Evolutionary conservation across 2,888 invertebrate genomes (phyloP).

Genomic region (Cephus pulcher): DNA sequence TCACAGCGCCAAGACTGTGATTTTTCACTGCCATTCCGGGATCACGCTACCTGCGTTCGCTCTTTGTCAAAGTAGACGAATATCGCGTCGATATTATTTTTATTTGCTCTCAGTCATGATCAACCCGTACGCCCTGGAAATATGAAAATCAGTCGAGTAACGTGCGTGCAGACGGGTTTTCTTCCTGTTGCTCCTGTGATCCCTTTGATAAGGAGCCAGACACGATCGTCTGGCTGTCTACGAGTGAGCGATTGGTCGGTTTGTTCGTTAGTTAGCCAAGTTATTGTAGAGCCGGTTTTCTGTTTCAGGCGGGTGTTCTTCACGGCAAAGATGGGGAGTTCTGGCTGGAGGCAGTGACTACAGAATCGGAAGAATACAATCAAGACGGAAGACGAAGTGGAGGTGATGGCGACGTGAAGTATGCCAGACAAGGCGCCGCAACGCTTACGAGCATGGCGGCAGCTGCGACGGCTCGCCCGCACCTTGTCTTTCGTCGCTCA

Average conservation of each 20-base stretch:
- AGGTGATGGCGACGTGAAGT: slow-evolving; percentile 20
- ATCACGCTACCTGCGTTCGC: not conserved
- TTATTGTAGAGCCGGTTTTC: slow-evolving; percentile 48
- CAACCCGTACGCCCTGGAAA: too few relatives aligned
- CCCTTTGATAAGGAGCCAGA: too few relatives aligned
- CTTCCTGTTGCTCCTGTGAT: not conserved
- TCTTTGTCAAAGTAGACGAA: slow-evolving; percentile 34
- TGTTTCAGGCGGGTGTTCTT: slow-evolving; percentile 60
- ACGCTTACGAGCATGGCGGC: slow-evolving; percentile 30
- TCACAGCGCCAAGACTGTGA: slow-evolving; percentile 48
- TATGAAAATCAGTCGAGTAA: too few relatives aligned
- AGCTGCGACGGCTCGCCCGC: slow-evolving; percentile 37
- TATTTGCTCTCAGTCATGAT: not conserved
- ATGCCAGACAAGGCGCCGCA: slow-evolving; percentile 9
- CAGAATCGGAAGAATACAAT: slow-evolving; percentile 16
- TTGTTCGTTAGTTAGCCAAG: slow-evolving; percentile 16
- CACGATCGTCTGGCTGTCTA: too few relatives aligned
- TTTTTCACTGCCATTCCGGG: slow-evolving; percentile 49
- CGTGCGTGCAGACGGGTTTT: not conserved
- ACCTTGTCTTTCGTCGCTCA: slow-evolving; percentile 42
- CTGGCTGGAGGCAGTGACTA: slow-evolving; percentile 62
- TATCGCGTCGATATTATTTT: slow-evolving; percentile 16
- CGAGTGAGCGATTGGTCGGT: too few relatives aligned
- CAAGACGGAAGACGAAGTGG: slow-evolving; percentile 26
- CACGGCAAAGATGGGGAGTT: slow-evolving; percentile 58